Evolutionary conservation across 2,888 invertebrate genomes (phyloP).

Genomic region (Mellilla xanthometata): DNA sequence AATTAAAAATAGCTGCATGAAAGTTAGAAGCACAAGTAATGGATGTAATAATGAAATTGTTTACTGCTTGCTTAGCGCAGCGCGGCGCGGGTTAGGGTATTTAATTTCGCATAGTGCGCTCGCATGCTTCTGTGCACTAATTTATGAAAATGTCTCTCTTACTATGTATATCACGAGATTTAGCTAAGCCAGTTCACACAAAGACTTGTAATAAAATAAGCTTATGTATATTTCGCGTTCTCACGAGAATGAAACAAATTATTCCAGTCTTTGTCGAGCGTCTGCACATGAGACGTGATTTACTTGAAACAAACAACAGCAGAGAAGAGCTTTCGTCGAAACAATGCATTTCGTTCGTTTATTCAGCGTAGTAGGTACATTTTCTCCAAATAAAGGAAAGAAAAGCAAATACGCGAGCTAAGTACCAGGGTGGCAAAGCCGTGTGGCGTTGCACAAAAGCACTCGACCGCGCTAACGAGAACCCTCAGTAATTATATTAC

Average conservation of each 20-base stretch:
- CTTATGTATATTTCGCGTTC: too few relatives aligned
- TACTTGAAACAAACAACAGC: slow-evolving; percentile 9
- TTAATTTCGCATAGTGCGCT: slow-evolving; percentile 9
- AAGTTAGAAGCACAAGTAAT: too few relatives aligned
- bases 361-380: slow-evolving; percentile 11
- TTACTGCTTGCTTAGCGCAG: background rate
- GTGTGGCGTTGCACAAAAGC: slow-evolving; percentile 44
- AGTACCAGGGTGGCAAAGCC: slow-evolving; percentile 38
- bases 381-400: slow-evolving; percentile 28
- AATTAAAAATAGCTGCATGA: too few relatives aligned
- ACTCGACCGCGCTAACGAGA: slow-evolving; percentile 52
- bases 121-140: background rate
- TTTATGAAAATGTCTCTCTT: background rate
- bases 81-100: background rate
- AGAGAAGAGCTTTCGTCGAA: slow-evolving; percentile 4
- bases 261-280: background rate
- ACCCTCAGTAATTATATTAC: slow-evolving; percentile 66
- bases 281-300: slow-evolving; percentile 8
- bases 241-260: slow-evolving; percentile 2
- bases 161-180: background rate
- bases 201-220: too few relatives aligned
- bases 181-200: too few relatives aligned
- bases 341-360: slow-evolving; percentile 20
- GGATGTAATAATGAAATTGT: slow-evolving; percentile 6
- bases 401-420: slow-evolving; percentile 29